Conservation (phyloP, 2,797 vertebrate genomes). For the Danio tinwini region DNA sequence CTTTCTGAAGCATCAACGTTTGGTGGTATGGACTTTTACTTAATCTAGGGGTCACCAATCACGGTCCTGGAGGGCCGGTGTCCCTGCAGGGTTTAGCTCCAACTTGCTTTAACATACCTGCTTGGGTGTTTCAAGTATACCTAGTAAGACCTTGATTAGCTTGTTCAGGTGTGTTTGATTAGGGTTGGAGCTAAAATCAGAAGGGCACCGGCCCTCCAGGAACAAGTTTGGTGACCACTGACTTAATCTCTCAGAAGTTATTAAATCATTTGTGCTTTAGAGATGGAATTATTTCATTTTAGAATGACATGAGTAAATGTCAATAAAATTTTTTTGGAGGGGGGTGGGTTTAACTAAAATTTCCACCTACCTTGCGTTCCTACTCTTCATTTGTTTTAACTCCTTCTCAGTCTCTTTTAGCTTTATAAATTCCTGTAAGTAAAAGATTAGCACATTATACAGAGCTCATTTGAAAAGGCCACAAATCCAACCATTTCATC, state of each 20-base stretch:
- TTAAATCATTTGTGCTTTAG: background rate
- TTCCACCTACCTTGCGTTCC: slow-evolving; percentile 61
- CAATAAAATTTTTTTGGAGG: background rate
- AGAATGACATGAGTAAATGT: background rate
- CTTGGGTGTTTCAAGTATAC: too few species aligned
- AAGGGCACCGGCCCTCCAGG: too few species aligned
- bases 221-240: too few species aligned
- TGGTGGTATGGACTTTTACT: background rate
- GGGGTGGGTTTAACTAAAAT: background rate
- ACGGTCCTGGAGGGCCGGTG: too few species aligned
- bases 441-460: background rate
- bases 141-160: too few species aligned
- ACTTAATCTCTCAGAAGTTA: too few species aligned
- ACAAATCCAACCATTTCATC: background rate
- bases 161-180: too few species aligned
- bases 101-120: too few species aligned
- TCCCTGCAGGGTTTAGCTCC: too few species aligned
- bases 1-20: background rate
- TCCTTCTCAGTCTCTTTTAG: slow-evolving; percentile 59
- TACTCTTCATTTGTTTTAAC: slow-evolving; percentile 48
- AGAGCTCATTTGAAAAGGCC: background rate
- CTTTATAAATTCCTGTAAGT: slow-evolving; percentile 69
- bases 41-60: too few species aligned
- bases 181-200: too few species aligned
- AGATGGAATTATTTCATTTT: background rate